Evolutionary conservation across 1,140 invertebrate species (phyloP).

Genomic region (Hermetia illucens): DNA sequence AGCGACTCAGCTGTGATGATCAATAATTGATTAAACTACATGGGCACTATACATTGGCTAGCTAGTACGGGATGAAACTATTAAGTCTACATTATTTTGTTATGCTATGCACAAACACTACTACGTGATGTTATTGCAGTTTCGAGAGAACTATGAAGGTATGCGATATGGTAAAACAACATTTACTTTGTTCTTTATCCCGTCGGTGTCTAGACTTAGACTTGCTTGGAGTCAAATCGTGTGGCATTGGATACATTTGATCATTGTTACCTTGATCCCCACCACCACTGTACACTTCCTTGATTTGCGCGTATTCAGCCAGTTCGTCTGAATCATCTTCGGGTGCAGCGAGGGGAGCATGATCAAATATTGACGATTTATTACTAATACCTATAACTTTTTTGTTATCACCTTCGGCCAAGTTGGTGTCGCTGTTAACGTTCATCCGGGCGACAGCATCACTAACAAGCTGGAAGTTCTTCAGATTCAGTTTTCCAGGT

Average conservation of each 20-base stretch:
- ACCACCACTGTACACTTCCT: constrained; percentile 10
- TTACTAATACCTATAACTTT: constrained; percentile 9
- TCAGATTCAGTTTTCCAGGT: constrained; percentile 80
- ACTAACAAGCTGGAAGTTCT: constrained; percentile 75
- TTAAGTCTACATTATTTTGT: too few species aligned
- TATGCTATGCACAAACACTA: too few species aligned
- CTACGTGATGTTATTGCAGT: too few species aligned
- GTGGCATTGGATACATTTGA: constrained; percentile 41
- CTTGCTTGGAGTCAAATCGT: constrained; percentile 48
- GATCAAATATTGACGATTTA: constrained; percentile 33
- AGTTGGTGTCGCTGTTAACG: constrained; percentile 33
- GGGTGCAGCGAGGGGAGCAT: constrained; percentile 66
- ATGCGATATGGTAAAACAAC: too few species aligned
- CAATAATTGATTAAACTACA: too few species aligned
- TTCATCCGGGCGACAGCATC: constrained; percentile 65
- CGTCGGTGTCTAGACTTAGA: constrained; percentile 42
- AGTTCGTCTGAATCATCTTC: constrained; percentile 43
- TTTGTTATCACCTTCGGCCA: constrained; percentile 15
- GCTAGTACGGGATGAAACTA: too few species aligned
- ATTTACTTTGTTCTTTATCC: constrained; percentile 47
- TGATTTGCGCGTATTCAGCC: constrained; percentile 29
- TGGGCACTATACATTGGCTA: too few species aligned
- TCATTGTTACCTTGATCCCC: constrained; percentile 36
- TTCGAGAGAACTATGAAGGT: too few species aligned
- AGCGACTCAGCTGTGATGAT: too few species aligned